Evolutionary conservation across 2,888 invertebrate genomes (phyloP).

Genomic region (Parapristionchus giblindavisi): DNA sequence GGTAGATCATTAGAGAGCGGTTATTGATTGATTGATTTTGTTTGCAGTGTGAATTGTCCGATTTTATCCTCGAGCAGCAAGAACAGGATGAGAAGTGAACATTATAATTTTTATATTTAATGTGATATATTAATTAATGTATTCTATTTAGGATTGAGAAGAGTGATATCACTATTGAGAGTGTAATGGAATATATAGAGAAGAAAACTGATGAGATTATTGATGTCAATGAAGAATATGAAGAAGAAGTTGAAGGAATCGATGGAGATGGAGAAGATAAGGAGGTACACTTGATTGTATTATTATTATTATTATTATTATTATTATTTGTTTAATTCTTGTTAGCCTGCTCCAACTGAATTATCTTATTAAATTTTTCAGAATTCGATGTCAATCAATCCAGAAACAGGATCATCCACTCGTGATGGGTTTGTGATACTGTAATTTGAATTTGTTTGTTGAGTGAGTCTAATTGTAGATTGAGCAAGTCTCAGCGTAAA

Average conservation of each 20-base stretch:
- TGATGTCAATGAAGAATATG: too few species aligned
- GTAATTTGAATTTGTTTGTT: background rate
- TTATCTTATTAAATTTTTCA: conserved; percentile 14
- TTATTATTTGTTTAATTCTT: background rate
- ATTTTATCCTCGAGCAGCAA: conserved; percentile 3
- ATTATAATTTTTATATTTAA: background rate
- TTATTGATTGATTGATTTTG: background rate
- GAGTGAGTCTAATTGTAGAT: background rate
- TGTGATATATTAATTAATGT: background rate
- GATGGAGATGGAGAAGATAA: too few species aligned
- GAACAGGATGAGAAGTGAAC: conserved; percentile 2
- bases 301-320: background rate
- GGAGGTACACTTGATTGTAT: background rate
- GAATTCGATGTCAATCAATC: background rate
- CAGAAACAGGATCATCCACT: background rate
- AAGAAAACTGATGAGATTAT: too few species aligned
- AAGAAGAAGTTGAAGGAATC: background rate
- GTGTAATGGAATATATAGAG: too few species aligned
- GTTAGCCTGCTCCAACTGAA: background rate
- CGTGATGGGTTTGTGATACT: background rate
- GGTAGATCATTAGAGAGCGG: too few species aligned
- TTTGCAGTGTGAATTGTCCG: conserved; percentile 12
- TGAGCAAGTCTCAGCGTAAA: background rate
- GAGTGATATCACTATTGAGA: too few species aligned
- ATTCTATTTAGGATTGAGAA: background rate